phyloP scores from a whole-genome alignment of 2,888 invertebrate genomes.

The Thymelicus lineola region DNA sequence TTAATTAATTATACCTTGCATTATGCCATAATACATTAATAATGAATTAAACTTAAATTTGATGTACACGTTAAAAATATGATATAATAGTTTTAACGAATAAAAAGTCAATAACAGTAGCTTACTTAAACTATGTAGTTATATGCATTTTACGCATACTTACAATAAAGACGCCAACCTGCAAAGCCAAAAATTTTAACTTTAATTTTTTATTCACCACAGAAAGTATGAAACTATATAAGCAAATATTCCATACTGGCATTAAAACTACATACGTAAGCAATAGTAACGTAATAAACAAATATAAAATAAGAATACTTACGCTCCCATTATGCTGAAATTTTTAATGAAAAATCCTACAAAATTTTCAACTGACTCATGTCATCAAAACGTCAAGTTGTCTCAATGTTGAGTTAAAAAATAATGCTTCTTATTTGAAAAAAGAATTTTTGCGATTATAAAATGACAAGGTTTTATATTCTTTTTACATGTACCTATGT shows the following conservation, averaged over 20 bases:
- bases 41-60: no score
- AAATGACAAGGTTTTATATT: neutral
- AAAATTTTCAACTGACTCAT: slow-evolving; percentile 26
- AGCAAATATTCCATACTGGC: neutral
- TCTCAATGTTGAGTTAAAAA: slow-evolving; percentile 2
- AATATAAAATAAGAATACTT: slow-evolving; percentile 40
- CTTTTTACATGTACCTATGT: neutral
- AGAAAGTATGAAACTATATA: neutral
- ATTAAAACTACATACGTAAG: neutral
- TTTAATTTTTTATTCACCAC: neutral
- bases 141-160: slow-evolving; percentile 30
- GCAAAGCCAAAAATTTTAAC: slow-evolving; percentile 13
- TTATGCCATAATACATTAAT: no score
- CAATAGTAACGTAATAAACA: neutral
- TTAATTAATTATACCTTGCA: no score
- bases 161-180: slow-evolving; percentile 44
- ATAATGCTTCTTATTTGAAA: slow-evolving; percentile 2
- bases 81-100: no score
- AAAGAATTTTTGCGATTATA: slow-evolving; percentile 2
- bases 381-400: slow-evolving; percentile 17
- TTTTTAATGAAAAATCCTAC: slow-evolving; percentile 22
- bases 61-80: no score
- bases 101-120: no score
- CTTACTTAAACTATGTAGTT: no score
- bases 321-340: slow-evolving; percentile 46